Percentiles rank a stretch among this genome's conserved stretches.
These are phyloP conservation scores for Trachelus troglodyta DNA, from an alignment of 2,888 invertebrate genomes.

Conservation along the genomic window DNA sequence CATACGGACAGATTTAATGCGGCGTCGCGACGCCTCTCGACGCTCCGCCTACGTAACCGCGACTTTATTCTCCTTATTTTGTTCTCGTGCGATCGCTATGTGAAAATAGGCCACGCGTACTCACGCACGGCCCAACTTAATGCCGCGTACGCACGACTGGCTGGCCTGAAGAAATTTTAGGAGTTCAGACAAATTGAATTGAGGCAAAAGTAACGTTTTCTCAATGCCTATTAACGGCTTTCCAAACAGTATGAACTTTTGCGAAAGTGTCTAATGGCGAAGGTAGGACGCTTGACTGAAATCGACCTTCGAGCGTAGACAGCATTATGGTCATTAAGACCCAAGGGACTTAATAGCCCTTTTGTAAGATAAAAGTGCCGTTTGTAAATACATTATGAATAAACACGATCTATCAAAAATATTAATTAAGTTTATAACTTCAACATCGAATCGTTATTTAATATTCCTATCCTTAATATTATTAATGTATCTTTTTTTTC, in stretches of 20 bases:
- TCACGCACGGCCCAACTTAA: not conserved
- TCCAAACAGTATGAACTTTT: not conserved
- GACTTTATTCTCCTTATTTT: not conserved
- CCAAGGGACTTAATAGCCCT: slow-evolving; percentile 7
- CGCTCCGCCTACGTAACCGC: not conserved
- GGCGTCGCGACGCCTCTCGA: slow-evolving; percentile 2
- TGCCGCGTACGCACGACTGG: not conserved
- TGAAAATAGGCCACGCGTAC: not conserved
- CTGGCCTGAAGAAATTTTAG: not conserved
- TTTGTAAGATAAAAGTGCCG: slow-evolving; percentile 53
- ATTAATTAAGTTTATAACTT: not conserved
- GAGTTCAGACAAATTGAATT: not conserved
- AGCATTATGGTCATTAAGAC: not conserved
- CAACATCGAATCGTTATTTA: not conserved
- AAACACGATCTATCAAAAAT: slow-evolving; percentile 13
- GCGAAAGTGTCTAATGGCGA: not conserved
- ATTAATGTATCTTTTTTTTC: not conserved
- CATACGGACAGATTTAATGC: not conserved
- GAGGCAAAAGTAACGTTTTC: not conserved
- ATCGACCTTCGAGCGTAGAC: not conserved
- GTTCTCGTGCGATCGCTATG: not conserved
- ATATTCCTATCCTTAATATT: not conserved
- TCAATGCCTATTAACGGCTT: not conserved
- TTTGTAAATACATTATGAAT: slow-evolving; percentile 51
- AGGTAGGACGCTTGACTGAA: not conserved